phyloP scores from a whole-genome alignment of 1,140 invertebrate genomes.

The Andricus grossulariae region DNA sequence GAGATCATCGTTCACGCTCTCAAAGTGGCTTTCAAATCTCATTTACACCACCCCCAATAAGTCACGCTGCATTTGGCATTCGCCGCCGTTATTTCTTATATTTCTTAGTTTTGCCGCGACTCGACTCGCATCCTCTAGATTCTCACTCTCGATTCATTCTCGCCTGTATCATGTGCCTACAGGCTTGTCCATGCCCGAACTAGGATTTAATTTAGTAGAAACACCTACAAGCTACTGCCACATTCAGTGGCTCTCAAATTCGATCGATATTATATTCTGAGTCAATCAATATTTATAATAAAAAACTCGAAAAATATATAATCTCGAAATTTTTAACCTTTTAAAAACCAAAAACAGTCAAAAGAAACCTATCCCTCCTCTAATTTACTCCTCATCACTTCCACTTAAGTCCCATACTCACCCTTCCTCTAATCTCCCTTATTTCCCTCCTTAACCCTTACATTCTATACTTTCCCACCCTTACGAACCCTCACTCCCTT shows the following conservation, averaged over 20 bases:
- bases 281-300: neutral
- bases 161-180: constrained; percentile 46
- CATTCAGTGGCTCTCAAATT: constrained; percentile 49
- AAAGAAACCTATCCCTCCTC: no score
- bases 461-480: no score
- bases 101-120: constrained; percentile 51
- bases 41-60: constrained; percentile 63
- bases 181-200: constrained; percentile 47
- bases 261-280: neutral
- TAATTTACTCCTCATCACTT: no score
- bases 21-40: constrained; percentile 53
- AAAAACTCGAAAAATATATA: constrained; percentile 21
- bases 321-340: no score
- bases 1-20: constrained; percentile 55
- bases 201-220: constrained; percentile 57
- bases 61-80: constrained; percentile 62
- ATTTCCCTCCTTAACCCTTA: no score
- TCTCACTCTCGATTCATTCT: constrained; percentile 52
- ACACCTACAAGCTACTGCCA: constrained; percentile 41
- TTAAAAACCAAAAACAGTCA: no score
- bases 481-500: no score
- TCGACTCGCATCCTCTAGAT: constrained; percentile 52
- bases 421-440: no score
- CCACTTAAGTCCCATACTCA: no score
- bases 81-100: constrained; percentile 59